These are phyloP conservation scores for Drosophila multiciliata DNA, from an alignment of 2,888 invertebrate species.

Conservation along the genomic window DNA sequence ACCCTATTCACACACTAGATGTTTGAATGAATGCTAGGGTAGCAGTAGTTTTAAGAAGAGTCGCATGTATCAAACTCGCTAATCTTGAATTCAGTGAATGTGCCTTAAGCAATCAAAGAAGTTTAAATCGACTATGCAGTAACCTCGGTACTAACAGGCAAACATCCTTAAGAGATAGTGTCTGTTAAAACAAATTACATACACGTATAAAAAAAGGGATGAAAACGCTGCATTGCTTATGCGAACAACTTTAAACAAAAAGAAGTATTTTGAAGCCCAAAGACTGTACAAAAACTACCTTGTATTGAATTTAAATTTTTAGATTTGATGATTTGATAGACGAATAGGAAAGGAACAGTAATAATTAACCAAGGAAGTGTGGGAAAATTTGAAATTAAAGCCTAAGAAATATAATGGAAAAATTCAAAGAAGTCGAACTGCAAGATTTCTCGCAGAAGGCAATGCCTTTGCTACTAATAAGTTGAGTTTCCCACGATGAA, in stretches of 20 bases:
- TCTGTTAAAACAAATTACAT: background rate
- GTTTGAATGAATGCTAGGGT: slow-evolving; percentile 58
- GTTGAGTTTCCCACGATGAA: slow-evolving; percentile 38
- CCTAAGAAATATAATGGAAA: slow-evolving; percentile 34
- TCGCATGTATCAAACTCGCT: background rate
- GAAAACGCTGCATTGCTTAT: slow-evolving; percentile 27
- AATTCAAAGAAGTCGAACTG: slow-evolving; percentile 25
- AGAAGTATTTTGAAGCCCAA: background rate
- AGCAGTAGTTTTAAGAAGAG: slow-evolving; percentile 37
- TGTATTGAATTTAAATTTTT: slow-evolving; percentile 27
- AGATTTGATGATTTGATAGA: slow-evolving; percentile 47
- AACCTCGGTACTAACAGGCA: slow-evolving; percentile 24
- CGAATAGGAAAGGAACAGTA: slow-evolving; percentile 39
- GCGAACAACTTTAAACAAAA: background rate
- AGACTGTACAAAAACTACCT: background rate
- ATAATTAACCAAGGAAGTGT: slow-evolving; percentile 25
- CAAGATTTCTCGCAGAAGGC: slow-evolving; percentile 23
- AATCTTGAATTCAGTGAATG: background rate
- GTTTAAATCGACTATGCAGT: slow-evolving; percentile 4
- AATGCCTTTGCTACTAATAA: slow-evolving; percentile 17
- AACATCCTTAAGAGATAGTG: background rate
- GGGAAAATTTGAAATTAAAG: slow-evolving; percentile 30
- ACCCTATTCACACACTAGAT: slow-evolving; percentile 17
- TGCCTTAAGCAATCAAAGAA: background rate
- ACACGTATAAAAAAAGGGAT: slow-evolving; percentile 41